Percentiles rank a stretch among this genome's conserved stretches.
These are phyloP conservation scores for Galagoides demidoff DNA, from an alignment of 2,797 vertebrate genomes.

Conservation along the genomic window DNA sequence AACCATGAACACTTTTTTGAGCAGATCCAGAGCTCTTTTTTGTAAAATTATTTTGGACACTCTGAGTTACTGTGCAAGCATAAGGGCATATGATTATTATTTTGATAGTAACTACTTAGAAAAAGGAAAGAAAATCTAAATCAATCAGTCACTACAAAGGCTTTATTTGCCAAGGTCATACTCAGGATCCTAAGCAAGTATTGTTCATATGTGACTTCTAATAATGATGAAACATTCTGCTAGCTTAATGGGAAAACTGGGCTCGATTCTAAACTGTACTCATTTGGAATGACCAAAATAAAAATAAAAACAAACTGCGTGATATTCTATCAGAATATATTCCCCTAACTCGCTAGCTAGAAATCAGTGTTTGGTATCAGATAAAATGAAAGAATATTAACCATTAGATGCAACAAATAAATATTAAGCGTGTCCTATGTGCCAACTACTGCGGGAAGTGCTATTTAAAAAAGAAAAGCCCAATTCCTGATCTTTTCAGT, in stretches of 20 bases:
- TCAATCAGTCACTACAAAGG: not conserved
- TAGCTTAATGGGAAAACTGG: slow-evolving; percentile 22
- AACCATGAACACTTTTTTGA: not conserved
- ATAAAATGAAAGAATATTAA: not conserved
- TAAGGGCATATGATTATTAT: not conserved
- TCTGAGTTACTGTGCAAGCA: not conserved
- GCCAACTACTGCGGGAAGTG: not conserved
- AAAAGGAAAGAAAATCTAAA: not conserved
- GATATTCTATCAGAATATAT: not conserved
- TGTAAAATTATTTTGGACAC: not conserved
- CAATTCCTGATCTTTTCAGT: not conserved
- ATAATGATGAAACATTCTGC: not conserved
- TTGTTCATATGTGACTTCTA: not conserved
- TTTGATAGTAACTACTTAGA: not conserved
- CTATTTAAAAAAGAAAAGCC: not conserved
- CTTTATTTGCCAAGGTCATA: not conserved
- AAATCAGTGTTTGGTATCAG: slow-evolving; percentile 12
- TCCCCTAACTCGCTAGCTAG: not conserved
- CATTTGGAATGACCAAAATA: slow-evolving; percentile 9
- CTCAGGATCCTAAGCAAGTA: not conserved
- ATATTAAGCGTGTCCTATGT: not conserved
- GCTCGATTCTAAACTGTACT: slow-evolving; percentile 3
- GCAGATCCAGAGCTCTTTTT: not conserved
- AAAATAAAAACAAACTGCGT: not conserved
- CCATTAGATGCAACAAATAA: not conserved